Evolutionary conservation across 2,113 vertebrate species (phyloP).

Genomic region (Pagrus major): DNA sequence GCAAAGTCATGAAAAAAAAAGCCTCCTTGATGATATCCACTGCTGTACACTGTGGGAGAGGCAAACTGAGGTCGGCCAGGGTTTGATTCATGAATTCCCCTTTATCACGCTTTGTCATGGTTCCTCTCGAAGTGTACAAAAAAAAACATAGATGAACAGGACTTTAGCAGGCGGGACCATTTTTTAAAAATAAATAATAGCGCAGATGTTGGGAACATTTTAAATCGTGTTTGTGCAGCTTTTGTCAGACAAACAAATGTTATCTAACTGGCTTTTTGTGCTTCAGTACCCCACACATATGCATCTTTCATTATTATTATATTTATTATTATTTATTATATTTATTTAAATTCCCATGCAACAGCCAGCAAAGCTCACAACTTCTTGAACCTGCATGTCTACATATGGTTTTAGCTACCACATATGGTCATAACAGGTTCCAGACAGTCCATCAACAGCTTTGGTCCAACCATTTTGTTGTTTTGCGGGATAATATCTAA

Average conservation of each 20-base stretch:
- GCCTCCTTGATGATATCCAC: conserved; percentile 12
- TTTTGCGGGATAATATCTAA: neutral
- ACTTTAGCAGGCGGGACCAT: neutral
- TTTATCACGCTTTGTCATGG: neutral
- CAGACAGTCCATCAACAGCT: neutral
- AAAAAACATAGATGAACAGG: neutral
- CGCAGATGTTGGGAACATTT: neutral
- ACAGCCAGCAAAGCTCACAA: no score
- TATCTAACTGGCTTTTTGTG: no score
- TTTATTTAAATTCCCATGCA: no score
- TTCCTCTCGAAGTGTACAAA: neutral
- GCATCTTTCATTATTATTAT: no score
- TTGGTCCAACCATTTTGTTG: neutral
- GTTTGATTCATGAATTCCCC: neutral
- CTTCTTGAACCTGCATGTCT: neutral
- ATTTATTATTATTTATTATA: no score
- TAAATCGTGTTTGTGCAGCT: neutral
- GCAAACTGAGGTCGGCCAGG: conserved; percentile 14
- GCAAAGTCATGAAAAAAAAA: conserved; percentile 35
- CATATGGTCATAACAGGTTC: neutral
- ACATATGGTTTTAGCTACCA: no score
- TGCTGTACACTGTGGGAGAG: neutral
- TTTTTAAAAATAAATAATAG: neutral
- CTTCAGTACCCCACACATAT: no score
- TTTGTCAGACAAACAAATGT: neutral